A percentile compares a stretch with the other conserved stretches of the same genome.
Evolutionary conservation across 2,888 invertebrate genomes (phyloP).

Genomic region (Trichopoda pennipes): DNA sequence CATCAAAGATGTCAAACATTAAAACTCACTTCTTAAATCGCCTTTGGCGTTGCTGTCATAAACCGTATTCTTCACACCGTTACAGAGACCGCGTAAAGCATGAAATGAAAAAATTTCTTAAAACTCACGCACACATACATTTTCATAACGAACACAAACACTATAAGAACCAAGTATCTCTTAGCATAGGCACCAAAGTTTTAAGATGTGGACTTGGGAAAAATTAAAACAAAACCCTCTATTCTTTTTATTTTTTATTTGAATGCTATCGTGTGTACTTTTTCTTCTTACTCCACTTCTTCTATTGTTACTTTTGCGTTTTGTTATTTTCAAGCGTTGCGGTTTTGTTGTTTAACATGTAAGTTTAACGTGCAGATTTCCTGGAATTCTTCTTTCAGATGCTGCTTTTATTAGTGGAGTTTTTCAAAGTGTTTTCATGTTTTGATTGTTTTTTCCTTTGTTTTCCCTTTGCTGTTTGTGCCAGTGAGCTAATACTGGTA

Average conservation of each 20-base stretch:
- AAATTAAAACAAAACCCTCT: background rate
- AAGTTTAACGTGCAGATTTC: slow-evolving; percentile 40
- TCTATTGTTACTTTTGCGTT: background rate
- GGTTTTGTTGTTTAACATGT: slow-evolving; percentile 52
- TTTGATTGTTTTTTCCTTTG: slow-evolving; percentile 16
- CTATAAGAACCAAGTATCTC: slow-evolving; percentile 12
- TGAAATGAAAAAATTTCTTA: slow-evolving; percentile 29
- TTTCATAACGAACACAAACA: background rate
- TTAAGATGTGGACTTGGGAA: slow-evolving; percentile 2
- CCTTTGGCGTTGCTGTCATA: slow-evolving; percentile 66
- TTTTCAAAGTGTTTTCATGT: slow-evolving; percentile 19
- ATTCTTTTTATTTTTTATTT: slow-evolving; percentile 31
- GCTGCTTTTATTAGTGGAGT: slow-evolving; percentile 9
- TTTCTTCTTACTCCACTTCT: background rate
- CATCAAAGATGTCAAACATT: slow-evolving; percentile 65
- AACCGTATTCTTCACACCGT: slow-evolving; percentile 61
- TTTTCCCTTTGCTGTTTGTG: slow-evolving; percentile 13
- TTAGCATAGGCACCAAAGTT: slow-evolving; percentile 13
- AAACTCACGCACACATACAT: slow-evolving; percentile 1
- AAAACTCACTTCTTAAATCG: slow-evolving; percentile 53
- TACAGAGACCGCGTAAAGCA: slow-evolving; percentile 46
- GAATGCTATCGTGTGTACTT: slow-evolving; percentile 7
- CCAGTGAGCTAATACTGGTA: slow-evolving; percentile 38
- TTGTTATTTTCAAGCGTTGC: slow-evolving; percentile 21
- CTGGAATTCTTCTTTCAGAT: slow-evolving; percentile 4